Evolutionary conservation across 35 echinoderm and acorn worm species (phyloP).

Genomic region (Diadema setosum): DNA sequence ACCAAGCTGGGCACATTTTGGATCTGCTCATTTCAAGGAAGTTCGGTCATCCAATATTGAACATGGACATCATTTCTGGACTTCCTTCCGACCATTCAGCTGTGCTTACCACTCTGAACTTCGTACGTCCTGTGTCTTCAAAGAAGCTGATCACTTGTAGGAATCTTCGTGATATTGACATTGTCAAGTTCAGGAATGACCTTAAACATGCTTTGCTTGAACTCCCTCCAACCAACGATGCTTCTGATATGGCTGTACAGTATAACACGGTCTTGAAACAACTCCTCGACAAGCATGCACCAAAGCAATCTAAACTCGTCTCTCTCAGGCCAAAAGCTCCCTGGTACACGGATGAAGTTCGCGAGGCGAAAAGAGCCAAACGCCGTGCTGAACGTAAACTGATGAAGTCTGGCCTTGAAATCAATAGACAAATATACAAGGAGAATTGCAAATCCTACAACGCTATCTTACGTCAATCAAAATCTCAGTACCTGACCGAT

Average conservation of each 20-base stretch:
- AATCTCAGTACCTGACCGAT: neutral
- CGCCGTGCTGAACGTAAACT: neutral
- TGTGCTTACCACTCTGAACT: neutral
- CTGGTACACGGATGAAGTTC: slow-evolving; percentile 6
- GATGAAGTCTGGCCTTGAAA: slow-evolving; percentile 16
- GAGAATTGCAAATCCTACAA: slow-evolving; percentile 11
- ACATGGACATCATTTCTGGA: neutral
- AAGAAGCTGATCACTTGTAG: neutral
- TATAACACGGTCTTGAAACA: neutral
- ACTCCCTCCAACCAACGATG: neutral
- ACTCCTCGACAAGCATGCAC: slow-evolving; percentile 30
- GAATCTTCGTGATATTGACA: neutral
- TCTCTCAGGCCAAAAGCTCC: neutral
- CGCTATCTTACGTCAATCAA: neutral
- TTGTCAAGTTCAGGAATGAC: neutral
- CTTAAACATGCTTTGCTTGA: neutral
- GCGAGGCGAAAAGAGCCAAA: neutral
- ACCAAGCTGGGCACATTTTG: too few species aligned
- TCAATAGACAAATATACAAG: slow-evolving; percentile 12
- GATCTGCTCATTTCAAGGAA: too few species aligned
- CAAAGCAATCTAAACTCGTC: neutral
- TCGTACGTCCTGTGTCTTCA: neutral
- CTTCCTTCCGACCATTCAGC: slow-evolving; percentile 34
- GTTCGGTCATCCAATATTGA: too few species aligned
- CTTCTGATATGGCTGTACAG: neutral